These are phyloP conservation scores for Gavia stellata DNA, from an alignment of 2,113 vertebrate genomes.

Conservation along the genomic window DNA sequence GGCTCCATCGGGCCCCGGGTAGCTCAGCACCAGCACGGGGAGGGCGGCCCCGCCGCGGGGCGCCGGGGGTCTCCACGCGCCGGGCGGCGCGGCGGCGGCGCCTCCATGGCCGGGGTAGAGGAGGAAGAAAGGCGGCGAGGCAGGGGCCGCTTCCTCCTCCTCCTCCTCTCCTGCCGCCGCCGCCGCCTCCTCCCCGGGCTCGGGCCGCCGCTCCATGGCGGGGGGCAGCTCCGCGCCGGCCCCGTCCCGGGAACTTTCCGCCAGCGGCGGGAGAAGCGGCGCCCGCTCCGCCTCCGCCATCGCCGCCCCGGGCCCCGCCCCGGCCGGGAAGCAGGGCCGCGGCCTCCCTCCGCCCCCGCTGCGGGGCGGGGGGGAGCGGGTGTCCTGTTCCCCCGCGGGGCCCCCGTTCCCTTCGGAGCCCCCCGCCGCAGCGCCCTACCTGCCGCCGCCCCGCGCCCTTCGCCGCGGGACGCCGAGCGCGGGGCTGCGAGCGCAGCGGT, in stretches of 20 bases:
- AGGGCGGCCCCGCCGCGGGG: slow-evolving; percentile 51
- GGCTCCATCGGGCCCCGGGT: slow-evolving; percentile 24
- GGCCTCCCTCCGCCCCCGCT: background rate
- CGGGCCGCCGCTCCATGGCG: background rate
- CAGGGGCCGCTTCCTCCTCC: slow-evolving; percentile 5
- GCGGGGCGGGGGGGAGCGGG: background rate
- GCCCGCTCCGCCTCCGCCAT: background rate
- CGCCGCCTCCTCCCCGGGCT: background rate
- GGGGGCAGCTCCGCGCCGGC: background rate
- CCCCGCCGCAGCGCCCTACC: background rate
- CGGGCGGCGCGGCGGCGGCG: slow-evolving; percentile 51
- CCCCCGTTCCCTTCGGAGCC: no score
- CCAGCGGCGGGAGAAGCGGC: background rate
- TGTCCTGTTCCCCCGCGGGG: no score
- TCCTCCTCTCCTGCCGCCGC: background rate
- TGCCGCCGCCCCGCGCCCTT: background rate
- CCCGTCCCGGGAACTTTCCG: background rate
- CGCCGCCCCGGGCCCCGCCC: slow-evolving; percentile 21
- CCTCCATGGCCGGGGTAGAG: slow-evolving; percentile 70
- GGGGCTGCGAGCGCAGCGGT: no score
- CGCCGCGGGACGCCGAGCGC: no score
- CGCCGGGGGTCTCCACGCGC: slow-evolving; percentile 56
- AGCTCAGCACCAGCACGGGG: slow-evolving; percentile 67
- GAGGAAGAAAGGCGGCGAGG: slow-evolving; percentile 71
- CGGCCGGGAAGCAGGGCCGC: background rate